Percentiles rank a stretch among this genome's conserved stretches.
phyloP scores from a whole-genome alignment of 2,797 vertebrate genomes.

The Cygnus olor region DNA sequence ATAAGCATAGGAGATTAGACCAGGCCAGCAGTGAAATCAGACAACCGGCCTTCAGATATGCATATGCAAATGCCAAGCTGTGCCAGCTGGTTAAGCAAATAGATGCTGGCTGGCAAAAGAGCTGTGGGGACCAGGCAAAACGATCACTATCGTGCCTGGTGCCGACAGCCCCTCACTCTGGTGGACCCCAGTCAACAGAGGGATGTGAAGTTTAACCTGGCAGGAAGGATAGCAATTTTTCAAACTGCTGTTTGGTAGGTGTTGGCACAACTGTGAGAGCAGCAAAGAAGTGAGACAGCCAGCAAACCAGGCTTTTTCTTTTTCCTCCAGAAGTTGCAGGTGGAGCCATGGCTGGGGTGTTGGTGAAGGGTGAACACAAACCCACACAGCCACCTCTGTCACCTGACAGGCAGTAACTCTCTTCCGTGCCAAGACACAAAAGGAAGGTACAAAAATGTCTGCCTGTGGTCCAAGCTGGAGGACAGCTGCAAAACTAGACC shows the following conservation, averaged over 20 bases:
- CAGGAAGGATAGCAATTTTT: not conserved
- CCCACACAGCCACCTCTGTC: not conserved
- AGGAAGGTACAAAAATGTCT: not conserved
- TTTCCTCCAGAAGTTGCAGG: not conserved
- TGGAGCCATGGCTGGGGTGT: not conserved
- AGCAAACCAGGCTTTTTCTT: not conserved
- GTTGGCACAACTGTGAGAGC: not conserved
- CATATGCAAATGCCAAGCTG: not conserved
- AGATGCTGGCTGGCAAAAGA: not conserved
- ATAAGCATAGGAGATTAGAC: not conserved
- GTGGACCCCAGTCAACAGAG: not conserved
- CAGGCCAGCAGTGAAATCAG: not conserved
- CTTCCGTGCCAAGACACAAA: not conserved
- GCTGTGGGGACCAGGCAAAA: not conserved
- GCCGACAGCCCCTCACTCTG: not conserved
- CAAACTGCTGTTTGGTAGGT: not conserved
- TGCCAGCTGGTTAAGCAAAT: not conserved
- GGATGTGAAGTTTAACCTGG: not conserved
- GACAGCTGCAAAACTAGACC: not conserved
- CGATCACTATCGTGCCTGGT: accelerated
- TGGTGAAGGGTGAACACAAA: not conserved
- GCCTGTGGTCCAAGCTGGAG: not conserved
- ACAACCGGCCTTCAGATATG: not conserved
- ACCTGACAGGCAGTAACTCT: not conserved
- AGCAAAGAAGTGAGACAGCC: not conserved